These are phyloP conservation scores for Epizoanthus illoricatus DNA, from an alignment of 92 coral and sea anemone species.

Conservation along the genomic window DNA sequence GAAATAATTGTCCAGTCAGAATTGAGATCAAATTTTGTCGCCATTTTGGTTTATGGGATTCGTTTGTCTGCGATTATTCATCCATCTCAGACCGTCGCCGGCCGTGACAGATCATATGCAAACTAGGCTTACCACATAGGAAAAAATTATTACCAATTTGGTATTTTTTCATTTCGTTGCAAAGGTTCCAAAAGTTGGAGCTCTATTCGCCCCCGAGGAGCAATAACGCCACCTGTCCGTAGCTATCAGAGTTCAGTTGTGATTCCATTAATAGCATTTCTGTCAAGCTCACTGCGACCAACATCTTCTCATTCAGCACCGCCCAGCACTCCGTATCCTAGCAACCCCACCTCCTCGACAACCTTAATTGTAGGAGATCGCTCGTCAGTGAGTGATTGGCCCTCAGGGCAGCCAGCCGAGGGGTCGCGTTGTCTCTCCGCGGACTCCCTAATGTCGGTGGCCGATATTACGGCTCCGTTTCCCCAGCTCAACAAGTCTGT, in stretches of 20 bases:
- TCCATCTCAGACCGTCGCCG: too few relatives aligned
- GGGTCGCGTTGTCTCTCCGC: slow-evolving; percentile 21
- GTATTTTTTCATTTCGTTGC: too few relatives aligned
- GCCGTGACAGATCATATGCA: not conserved
- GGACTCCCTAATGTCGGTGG: slow-evolving; percentile 28
- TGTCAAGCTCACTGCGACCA: slow-evolving; percentile 59
- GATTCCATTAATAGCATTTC: slow-evolving; percentile 62
- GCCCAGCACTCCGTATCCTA: slow-evolving; percentile 72
- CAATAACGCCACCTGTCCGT: slow-evolving; percentile 80
- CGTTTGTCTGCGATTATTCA: too few relatives aligned
- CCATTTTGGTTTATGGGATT: too few relatives aligned
- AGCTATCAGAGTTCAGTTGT: slow-evolving; percentile 63
- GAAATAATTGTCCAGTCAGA: too few relatives aligned
- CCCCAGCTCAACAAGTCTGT: slow-evolving; percentile 44
- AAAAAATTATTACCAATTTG: not conserved
- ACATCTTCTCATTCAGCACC: slow-evolving; percentile 85
- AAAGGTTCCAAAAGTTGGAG: slow-evolving; percentile 76
- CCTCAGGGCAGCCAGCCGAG: not conserved
- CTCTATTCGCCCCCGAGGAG: slow-evolving; percentile 66
- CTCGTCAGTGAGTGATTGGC: not conserved
- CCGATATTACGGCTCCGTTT: not conserved
- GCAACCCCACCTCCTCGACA: slow-evolving; percentile 40
- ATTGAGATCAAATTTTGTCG: too few relatives aligned
- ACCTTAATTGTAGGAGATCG: slow-evolving; percentile 8
- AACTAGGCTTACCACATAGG: not conserved